These are phyloP conservation scores for Sphaerophoria taeniata DNA, from an alignment of 2,888 invertebrate species.

Conservation along the genomic window DNA sequence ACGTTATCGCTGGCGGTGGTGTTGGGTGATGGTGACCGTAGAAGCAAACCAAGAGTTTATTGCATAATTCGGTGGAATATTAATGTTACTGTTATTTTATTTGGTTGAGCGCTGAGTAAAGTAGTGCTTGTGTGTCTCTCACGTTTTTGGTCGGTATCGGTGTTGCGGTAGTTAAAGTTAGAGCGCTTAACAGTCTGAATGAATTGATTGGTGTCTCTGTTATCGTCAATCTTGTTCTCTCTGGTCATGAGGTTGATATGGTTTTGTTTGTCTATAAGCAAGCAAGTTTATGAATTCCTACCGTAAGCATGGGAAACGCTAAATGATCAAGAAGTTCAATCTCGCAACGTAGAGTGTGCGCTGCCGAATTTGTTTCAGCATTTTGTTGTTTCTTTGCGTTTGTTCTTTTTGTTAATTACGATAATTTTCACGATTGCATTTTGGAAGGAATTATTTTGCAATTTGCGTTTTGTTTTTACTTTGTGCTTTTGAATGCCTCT, in stretches of 20 bases:
- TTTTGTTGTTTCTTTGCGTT: too few species aligned
- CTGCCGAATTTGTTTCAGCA: slow-evolving; percentile 46
- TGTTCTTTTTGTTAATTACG: slow-evolving; percentile 22
- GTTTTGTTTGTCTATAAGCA: too few species aligned
- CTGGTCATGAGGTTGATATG: too few species aligned
- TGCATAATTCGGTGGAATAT: slow-evolving; percentile 60
- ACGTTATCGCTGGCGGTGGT: slow-evolving; percentile 53
- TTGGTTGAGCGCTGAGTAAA: slow-evolving; percentile 11
- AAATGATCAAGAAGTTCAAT: neutral
- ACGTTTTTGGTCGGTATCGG: neutral
- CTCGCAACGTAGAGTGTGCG: neutral
- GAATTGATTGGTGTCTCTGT: neutral
- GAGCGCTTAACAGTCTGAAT: neutral
- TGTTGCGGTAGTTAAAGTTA: neutral
- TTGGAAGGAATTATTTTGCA: slow-evolving; percentile 36
- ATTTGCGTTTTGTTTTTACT: slow-evolving; percentile 19
- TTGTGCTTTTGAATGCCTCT: neutral
- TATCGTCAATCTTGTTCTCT: neutral
- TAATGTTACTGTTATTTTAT: slow-evolving; percentile 42
- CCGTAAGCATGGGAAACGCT: neutral
- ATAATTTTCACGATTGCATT: slow-evolving; percentile 29
- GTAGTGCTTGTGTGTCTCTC: slow-evolving; percentile 10
- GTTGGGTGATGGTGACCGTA: slow-evolving; percentile 23
- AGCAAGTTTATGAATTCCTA: too few species aligned
- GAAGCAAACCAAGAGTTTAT: slow-evolving; percentile 33